A percentile compares a stretch with the other conserved stretches of the same genome.
These are phyloP conservation scores for Watsonalla cultraria DNA, from an alignment of 2,888 invertebrate genomes.

Conservation along the genomic window DNA sequence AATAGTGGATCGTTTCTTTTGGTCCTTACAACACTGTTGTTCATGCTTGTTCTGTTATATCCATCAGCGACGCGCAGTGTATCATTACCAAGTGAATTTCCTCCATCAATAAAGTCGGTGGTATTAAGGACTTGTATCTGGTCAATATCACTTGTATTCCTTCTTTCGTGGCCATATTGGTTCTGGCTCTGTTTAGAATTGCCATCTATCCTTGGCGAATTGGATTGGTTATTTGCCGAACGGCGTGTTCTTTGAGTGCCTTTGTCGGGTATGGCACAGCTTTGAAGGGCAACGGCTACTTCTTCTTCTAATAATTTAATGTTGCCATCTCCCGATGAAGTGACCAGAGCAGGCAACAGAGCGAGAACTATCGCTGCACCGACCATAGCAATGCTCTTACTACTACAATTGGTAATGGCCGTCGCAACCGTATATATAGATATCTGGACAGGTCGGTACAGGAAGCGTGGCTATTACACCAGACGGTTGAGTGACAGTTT, in stretches of 20 bases:
- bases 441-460: slow-evolving; percentile 10
- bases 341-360: slow-evolving; percentile 38
- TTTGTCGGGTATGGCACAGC: slow-evolving; percentile 34
- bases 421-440: slow-evolving; percentile 19
- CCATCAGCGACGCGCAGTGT: slow-evolving; percentile 25
- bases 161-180: slow-evolving; percentile 47
- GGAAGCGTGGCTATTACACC: slow-evolving; percentile 45
- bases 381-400: slow-evolving; percentile 35
- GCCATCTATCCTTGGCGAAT: slow-evolving; percentile 43
- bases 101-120: slow-evolving; percentile 45
- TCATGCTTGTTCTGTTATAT: slow-evolving; percentile 16
- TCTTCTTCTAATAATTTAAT: slow-evolving; percentile 64
- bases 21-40: slow-evolving; percentile 27
- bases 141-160: slow-evolving; percentile 41
- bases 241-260: slow-evolving; percentile 29
- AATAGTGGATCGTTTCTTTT: slow-evolving; percentile 50
- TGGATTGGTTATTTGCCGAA: slow-evolving; percentile 23
- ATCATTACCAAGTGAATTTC: slow-evolving; percentile 30
- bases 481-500: slow-evolving; percentile 45
- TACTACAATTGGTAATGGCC: slow-evolving; percentile 2
- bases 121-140: slow-evolving; percentile 45
- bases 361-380: slow-evolving; percentile 28
- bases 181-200: slow-evolving; percentile 34
- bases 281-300: slow-evolving; percentile 50
- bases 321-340: slow-evolving; percentile 57